Base-by-base conservation (phyloP, 2,888 invertebrate genomes). In the Pyrocoelia pectoralis region DNA sequence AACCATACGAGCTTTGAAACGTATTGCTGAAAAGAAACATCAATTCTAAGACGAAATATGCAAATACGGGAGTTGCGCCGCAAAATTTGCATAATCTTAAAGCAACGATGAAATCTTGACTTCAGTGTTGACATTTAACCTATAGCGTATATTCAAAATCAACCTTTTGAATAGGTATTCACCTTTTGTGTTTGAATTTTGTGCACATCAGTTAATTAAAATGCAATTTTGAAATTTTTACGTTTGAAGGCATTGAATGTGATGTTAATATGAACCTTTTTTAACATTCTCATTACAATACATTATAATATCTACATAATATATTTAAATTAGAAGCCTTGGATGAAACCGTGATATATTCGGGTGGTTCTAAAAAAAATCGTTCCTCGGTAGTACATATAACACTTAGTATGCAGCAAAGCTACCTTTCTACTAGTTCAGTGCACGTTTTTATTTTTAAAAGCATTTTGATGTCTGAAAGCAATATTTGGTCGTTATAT, bases 1-100 rank as follows among this genome's bases (percentile, higher is more conserved):
- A n/a, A n/a, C n/a, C n/a, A n/a, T 24, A 6, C 24, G 33, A n/a
- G n/a, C 10, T 33, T 33, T 46, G 17, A 43, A 46, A 46, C 18
- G n/a, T 46, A 10, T 46, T 46, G 15, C 17, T 15, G 17, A 46
- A 15, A 17, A n/a, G 18, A 46, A 51, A 56, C 64, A 55, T 60
- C 59, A 60, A 56, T 64, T 41, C 50, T 58, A 56, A 46, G 51
- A 48, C 51, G 48, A 64, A 60, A 60, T 60, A 64, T 64, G 64
- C 64, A 64, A 64, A 64, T 64, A 55, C 19, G 19, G 33, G 41
- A 56, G 55, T 59, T 64, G 59, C 56, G 59, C 56, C 43, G 33
- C 56, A 49, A 56, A 49, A 64, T 64, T 64, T 64, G 18, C 64
- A 64, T 64, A 64, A 59, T 64, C 53, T 55, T 64, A 46, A 56